Conservation (phyloP, 2,888 invertebrate genomes). For the Blastobasis adustella region DNA sequence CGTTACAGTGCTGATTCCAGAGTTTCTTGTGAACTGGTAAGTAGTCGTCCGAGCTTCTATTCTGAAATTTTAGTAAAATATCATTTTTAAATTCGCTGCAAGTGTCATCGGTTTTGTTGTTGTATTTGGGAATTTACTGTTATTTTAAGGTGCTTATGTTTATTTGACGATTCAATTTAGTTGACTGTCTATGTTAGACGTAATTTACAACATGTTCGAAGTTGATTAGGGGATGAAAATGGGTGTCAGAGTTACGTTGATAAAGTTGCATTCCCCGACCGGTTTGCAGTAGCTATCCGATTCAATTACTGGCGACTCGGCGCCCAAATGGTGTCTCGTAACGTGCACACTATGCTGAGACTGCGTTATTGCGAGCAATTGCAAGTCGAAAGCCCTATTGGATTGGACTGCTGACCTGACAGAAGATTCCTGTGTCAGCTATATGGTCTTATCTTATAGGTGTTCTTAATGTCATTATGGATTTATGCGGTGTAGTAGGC, state of each 20-base stretch:
- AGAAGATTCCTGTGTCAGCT: background rate
- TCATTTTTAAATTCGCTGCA: conserved; percentile 11
- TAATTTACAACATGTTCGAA: background rate
- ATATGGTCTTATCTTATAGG: background rate
- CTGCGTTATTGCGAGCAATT: conserved; percentile 9
- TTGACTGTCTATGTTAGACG: no score
- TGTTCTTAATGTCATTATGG: no score
- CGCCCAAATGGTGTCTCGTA: conserved; percentile 17
- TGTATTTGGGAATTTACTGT: conserved; percentile 10
- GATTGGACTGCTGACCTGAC: conserved; percentile 2
- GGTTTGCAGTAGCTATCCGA: conserved; percentile 34
- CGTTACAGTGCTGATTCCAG: no score
- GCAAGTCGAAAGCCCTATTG: conserved; percentile 1
- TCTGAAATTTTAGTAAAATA: background rate
- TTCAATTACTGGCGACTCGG: conserved; percentile 25
- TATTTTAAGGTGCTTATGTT: no score
- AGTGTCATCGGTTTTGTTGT: conserved; percentile 7
- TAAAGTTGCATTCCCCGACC: conserved; percentile 24
- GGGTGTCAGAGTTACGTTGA: conserved; percentile 3
- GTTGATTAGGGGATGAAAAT: background rate
- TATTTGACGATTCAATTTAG: no score
- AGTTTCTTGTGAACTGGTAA: conserved; percentile 1
- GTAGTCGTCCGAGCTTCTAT: background rate
- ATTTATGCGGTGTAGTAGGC: no score
- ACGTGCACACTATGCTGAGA: conserved; percentile 21